Base-by-base conservation (phyloP, 2,113 vertebrate genomes). In the Apteryx mantelli region DNA sequence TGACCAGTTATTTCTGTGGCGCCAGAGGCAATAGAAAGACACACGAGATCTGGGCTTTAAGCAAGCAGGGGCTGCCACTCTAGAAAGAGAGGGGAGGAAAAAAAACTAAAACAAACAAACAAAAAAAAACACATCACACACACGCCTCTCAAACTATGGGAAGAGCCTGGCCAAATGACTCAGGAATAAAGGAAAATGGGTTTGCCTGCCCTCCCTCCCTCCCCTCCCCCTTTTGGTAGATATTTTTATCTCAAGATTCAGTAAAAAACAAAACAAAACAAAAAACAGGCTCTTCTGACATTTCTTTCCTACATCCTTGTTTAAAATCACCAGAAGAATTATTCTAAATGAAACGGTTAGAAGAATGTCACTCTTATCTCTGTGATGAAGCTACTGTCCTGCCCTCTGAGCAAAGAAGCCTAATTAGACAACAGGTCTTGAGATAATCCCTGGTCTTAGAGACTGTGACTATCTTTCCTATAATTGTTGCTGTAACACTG, bases 21-120 rank as follows among this genome's bases (percentile, higher is more conserved):
- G 7, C 89, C 89, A 86, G 87, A 91, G 82, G 94, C 79, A 83
- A 83, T 46, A 95, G 84, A 77, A 88, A 94, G 75, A 81, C 85
- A 75, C 46, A 66, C 5, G 34, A 71, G 46, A 56, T 66, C 84
- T 91, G 87, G 82, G 91, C 76, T 81, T 68, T 58, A 55, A 93
- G 60, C 46, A 81, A 78, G 38, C 17, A 18, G 3, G 14, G 42
- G 32, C 50, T 89, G 60, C 55, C 40, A 38, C 34, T 87, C 91
- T 20, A 61, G n/a, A 71, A 14, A 36, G 12, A 38, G 22, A 13
- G 7, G 5, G 2, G 1, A 58, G 32, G 30, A 18, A 26, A n/a
- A n/a, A 25, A 65, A 50, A 52, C 20, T 8, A 18, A 11, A 19
- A 18, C 11, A 58, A 26, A 24, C 22, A 38, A 38, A 38, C 36